These are phyloP conservation scores for Sporophila hypoxantha DNA, from an alignment of 2,113 vertebrate species.

Conservation along the genomic window DNA sequence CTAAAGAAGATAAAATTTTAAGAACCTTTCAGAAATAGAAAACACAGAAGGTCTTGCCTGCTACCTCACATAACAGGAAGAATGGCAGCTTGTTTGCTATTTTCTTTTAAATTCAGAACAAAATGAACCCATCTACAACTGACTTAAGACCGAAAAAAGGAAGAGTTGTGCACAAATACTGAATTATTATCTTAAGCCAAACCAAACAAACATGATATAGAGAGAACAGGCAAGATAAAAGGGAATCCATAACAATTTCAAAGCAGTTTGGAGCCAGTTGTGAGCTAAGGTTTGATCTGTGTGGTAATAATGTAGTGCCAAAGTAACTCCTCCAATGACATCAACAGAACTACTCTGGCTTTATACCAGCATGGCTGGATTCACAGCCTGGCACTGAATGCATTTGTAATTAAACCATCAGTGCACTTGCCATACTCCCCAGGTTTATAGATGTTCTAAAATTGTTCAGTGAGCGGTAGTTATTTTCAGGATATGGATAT, in stretches of 20 bases:
- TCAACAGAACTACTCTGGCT: constrained; percentile 12
- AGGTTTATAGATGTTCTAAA: background rate
- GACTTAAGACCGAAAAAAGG: background rate
- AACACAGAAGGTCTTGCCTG: background rate
- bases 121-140: background rate
- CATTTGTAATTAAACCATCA: background rate
- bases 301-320: background rate
- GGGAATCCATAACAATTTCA: background rate
- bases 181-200: background rate
- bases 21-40: background rate
- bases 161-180: background rate
- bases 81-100: background rate
- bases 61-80: background rate
- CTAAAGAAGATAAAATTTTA: background rate
- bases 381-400: background rate
- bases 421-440: background rate
- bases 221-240: background rate
- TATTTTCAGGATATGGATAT: background rate
- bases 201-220: background rate
- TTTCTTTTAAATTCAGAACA: background rate
- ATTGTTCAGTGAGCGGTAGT: background rate
- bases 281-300: background rate
- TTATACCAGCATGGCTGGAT: background rate
- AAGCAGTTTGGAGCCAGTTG: background rate
- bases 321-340: background rate